Conservation (phyloP, 2,888 invertebrate species). For the Entomobrya proxima region DNA sequence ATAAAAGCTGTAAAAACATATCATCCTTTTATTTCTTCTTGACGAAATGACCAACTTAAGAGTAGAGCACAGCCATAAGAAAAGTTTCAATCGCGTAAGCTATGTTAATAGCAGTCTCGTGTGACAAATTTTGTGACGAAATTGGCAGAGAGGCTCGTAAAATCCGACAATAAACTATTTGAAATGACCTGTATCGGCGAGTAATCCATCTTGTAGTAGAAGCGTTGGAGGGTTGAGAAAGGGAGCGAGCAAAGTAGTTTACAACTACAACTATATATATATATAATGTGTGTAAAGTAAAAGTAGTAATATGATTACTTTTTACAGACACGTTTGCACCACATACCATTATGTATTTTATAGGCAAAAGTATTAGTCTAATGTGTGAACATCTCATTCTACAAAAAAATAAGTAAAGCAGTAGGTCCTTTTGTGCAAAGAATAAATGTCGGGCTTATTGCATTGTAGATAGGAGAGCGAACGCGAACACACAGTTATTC, state of each 20-base stretch:
- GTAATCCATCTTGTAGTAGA: constrained; percentile 48
- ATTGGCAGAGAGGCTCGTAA: constrained; percentile 61
- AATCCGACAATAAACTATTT: constrained; percentile 58
- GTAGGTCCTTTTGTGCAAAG: neutral
- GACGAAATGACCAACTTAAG: neutral
- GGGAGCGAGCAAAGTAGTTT: neutral
- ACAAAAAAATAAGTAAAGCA: neutral
- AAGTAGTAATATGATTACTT: neutral
- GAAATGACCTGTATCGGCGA: constrained; percentile 63
- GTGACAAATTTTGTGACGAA: constrained; percentile 66
- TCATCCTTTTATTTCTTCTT: neutral
- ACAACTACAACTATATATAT: neutral
- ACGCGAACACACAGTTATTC: neutral
- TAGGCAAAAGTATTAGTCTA: constrained; percentile 7
- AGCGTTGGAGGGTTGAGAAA: neutral
- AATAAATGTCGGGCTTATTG: neutral
- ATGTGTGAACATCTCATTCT: constrained; percentile 8
- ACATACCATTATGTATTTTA: neutral
- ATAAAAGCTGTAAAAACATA: too few species aligned
- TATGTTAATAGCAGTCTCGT: constrained; percentile 50
- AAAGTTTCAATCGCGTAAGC: constrained; percentile 1
- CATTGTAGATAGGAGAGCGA: neutral
- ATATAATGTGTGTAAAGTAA: neutral
- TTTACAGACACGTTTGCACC: constrained; percentile 20
- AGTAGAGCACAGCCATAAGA: neutral